Evolutionary conservation across 2,797 vertebrate species (phyloP).

Genomic region (Centroberyx gerrardi): DNA sequence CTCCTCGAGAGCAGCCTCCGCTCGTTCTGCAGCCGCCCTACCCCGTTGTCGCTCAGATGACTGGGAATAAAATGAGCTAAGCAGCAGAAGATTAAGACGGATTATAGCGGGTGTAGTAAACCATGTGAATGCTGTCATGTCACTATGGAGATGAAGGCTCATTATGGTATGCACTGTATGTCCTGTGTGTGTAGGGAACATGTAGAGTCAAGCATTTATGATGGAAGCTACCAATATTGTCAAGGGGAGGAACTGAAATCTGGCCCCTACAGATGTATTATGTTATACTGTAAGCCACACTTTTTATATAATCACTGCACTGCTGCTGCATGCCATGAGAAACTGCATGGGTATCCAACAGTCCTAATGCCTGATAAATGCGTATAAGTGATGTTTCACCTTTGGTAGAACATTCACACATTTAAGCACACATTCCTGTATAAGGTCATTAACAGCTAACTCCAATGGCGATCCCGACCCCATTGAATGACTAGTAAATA

Average conservation of each 20-base stretch:
- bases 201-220: background rate
- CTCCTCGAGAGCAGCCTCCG: slow-evolving; percentile 50
- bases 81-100: slow-evolving; percentile 59
- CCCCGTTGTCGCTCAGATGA: slow-evolving; percentile 55
- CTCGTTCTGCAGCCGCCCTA: slow-evolving; percentile 27
- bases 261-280: background rate
- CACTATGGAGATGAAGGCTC: slow-evolving; percentile 29
- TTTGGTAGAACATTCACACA: too few relatives aligned
- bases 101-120: slow-evolving; percentile 57
- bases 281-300: background rate
- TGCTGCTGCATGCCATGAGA: background rate
- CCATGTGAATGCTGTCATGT: slow-evolving; percentile 46
- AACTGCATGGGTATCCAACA: background rate
- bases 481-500: too few relatives aligned
- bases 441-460: too few relatives aligned
- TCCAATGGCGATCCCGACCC: too few relatives aligned
- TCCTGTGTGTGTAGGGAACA: slow-evolving; percentile 3
- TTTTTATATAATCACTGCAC: background rate
- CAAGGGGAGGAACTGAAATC: background rate
- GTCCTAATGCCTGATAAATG: background rate
- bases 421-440: too few relatives aligned
- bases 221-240: background rate
- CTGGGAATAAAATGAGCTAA: slow-evolving; percentile 58
- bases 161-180: slow-evolving; percentile 13
- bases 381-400: too few relatives aligned